Evolutionary conservation across 2,113 vertebrate species (phyloP).

Genomic region (Cnemophilus loriae): DNA sequence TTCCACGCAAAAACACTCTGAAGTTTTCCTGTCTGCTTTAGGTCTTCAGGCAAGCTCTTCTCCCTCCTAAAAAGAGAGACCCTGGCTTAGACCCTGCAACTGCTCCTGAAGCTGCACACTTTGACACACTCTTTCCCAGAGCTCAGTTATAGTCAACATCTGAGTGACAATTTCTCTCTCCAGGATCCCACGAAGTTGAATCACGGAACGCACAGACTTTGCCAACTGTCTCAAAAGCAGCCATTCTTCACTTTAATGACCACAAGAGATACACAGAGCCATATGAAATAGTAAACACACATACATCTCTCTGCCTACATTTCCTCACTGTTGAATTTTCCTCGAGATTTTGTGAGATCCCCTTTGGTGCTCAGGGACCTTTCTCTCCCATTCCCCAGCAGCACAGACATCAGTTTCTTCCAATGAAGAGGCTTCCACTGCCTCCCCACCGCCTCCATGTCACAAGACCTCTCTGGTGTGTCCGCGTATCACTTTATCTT

Average conservation of each 20-base stretch:
- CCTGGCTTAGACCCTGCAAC: neutral
- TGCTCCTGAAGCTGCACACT: neutral
- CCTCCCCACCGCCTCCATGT: neutral
- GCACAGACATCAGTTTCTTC: neutral
- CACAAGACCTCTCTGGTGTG: neutral
- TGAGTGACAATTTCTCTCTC: neutral
- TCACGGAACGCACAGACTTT: neutral
- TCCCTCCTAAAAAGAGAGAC: neutral
- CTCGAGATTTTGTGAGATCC: neutral
- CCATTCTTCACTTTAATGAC: neutral
- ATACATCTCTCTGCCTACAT: neutral
- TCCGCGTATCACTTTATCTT: neutral
- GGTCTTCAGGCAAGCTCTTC: neutral
- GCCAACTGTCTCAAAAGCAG: neutral
- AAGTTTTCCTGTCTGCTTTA: neutral
- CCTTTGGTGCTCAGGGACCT: neutral
- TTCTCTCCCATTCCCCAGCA: accelerated
- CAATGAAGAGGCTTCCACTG: neutral
- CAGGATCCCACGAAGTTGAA: neutral
- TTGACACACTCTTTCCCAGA: neutral
- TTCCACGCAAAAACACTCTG: neutral
- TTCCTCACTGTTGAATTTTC: neutral
- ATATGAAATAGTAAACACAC: neutral
- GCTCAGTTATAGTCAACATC: neutral
- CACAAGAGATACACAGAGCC: neutral